Conservation (phyloP, 2,888 invertebrate species). For the Noctua comes region DNA sequence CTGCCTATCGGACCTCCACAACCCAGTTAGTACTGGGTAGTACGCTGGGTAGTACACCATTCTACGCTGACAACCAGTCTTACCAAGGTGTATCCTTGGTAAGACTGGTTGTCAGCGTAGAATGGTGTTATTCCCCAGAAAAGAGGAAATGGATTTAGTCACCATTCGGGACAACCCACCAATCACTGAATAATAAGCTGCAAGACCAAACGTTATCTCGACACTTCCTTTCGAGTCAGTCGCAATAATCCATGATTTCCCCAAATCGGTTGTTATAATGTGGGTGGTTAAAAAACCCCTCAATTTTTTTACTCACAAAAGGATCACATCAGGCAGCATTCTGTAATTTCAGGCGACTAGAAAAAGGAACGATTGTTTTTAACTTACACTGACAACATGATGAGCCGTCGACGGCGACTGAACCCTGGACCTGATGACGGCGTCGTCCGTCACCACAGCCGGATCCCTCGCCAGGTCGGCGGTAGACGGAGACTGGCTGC, state of each 20-base stretch:
- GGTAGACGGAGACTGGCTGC: conserved; percentile 91
- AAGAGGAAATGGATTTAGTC: not conserved
- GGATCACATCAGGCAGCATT: not conserved
- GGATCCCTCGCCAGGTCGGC: conserved; percentile 87
- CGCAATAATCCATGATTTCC: not conserved
- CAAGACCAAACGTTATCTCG: not conserved
- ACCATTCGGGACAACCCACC: not conserved
- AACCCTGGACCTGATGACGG: conserved; percentile 85
- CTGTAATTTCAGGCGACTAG: not conserved
- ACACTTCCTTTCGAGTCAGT: conserved; percentile 14
- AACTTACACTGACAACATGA: conserved; percentile 85
- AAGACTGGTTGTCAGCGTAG: too few relatives aligned
- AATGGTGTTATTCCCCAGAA: not conserved
- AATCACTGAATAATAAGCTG: not conserved
- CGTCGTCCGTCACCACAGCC: conserved; percentile 84
- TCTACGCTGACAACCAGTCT: too few relatives aligned
- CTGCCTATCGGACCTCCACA: too few relatives aligned
- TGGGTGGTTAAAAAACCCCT: not conserved
- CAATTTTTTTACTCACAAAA: conserved; percentile 3
- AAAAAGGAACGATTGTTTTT: not conserved
- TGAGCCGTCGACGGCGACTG: conserved; percentile 86
- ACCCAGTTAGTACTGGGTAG: too few relatives aligned
- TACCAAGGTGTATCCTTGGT: too few relatives aligned
- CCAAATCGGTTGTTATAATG: not conserved
- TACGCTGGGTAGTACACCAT: too few relatives aligned